Evolutionary conservation across 2,113 vertebrate species (phyloP).

Genomic region (Furnarius figulus): DNA sequence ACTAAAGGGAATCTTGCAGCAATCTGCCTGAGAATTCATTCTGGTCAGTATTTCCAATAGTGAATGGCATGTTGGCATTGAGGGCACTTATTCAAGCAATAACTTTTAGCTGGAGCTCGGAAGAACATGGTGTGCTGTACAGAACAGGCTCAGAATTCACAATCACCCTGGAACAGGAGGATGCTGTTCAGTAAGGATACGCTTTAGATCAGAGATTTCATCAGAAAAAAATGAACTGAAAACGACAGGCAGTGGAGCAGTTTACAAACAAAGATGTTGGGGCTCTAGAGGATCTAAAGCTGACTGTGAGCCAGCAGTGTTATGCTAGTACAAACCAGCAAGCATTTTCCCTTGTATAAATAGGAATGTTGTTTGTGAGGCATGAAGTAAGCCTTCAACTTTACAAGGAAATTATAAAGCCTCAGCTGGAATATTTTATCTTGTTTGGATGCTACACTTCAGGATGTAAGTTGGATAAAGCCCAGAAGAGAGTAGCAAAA

Average conservation of each 20-base stretch:
- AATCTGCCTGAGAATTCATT: not conserved
- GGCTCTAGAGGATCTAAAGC: not conserved
- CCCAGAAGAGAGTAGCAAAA: not conserved
- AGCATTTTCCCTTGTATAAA: slow-evolving; percentile 33
- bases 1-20: not conserved
- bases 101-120: slow-evolving; percentile 3
- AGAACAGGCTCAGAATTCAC: not conserved
- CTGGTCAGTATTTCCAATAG: not conserved
- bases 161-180: not conserved
- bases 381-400: slow-evolving; percentile 20
- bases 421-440: slow-evolving; percentile 56
- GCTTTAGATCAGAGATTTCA: not conserved
- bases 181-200: not conserved
- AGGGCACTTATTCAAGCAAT: not conserved
- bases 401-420: slow-evolving; percentile 33
- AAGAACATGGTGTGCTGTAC: slow-evolving; percentile 11
- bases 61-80: not conserved
- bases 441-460: not conserved
- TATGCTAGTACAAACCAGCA: slow-evolving; percentile 22
- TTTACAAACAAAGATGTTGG: not conserved
- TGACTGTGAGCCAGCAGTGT: not conserved
- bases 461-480: slow-evolving; percentile 8
- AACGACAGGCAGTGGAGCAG: slow-evolving; percentile 1
- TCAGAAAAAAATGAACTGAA: slow-evolving; percentile 15
- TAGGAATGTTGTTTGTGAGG: not conserved